Conservation (phyloP, 2,888 invertebrate species). For the Sepiola atlantica region DNA sequence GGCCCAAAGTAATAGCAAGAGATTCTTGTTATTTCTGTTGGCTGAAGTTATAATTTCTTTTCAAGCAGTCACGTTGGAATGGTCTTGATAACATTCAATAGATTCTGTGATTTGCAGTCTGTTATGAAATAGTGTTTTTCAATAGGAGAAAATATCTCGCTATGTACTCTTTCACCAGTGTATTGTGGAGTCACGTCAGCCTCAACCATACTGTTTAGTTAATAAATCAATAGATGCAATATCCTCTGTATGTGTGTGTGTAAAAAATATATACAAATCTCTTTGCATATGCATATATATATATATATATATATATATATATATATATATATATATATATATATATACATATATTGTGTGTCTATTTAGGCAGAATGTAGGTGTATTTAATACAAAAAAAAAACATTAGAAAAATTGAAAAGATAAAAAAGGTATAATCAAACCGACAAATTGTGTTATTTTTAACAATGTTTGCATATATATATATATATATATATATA, state of each 20-base stretch:
- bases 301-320: conserved; percentile 2
- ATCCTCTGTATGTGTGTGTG: background rate
- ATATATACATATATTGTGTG: background rate
- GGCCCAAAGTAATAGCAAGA: background rate
- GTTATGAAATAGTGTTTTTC: background rate
- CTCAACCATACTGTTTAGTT: background rate
- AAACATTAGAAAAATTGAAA: no score
- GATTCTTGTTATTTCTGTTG: conserved; percentile 32
- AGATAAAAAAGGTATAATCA: no score
- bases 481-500: no score
- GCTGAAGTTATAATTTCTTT: background rate
- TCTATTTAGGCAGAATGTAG: no score
- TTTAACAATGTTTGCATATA: no score
- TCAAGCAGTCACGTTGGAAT: conserved; percentile 32
- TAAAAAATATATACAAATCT: no score
- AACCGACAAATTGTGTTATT: no score
- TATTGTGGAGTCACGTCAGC: background rate
- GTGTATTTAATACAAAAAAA: no score
- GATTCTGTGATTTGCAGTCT: background rate
- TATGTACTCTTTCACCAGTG: background rate
- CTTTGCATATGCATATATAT: background rate
- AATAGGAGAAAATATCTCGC: background rate
- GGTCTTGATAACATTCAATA: background rate
- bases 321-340: background rate
- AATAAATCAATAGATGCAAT: background rate